Evolutionary conservation across 2,113 vertebrate species (phyloP).

Genomic region (Chitala chitala): DNA sequence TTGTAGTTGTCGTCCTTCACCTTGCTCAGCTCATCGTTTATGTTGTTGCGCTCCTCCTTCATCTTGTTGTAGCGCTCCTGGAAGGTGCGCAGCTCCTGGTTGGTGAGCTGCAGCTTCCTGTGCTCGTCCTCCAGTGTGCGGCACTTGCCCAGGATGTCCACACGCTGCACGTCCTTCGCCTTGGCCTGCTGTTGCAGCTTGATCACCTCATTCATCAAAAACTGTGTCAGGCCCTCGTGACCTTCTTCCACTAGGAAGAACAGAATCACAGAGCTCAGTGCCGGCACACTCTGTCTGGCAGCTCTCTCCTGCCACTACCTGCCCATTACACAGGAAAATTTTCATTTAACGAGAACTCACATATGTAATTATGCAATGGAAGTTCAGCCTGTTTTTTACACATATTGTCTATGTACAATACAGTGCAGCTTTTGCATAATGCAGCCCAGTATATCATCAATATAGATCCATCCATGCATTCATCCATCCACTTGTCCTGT

Average conservation of each 20-base stretch:
- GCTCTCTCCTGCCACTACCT: too few relatives aligned
- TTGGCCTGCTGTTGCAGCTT: conserved; percentile 93
- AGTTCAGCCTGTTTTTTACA: too few relatives aligned
- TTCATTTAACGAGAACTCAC: too few relatives aligned
- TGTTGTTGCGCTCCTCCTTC: conserved; percentile 88
- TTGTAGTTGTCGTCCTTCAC: conserved; percentile 98
- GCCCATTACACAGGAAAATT: too few relatives aligned
- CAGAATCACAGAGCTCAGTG: too few relatives aligned
- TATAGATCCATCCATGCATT: too few relatives aligned
- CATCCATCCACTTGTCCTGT: too few relatives aligned
- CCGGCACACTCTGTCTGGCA: too few relatives aligned
- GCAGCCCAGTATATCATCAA: too few relatives aligned
- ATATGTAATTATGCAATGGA: too few relatives aligned
- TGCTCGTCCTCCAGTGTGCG: conserved; percentile 89
- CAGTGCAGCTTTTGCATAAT: too few relatives aligned
- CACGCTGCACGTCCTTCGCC: conserved; percentile 81
- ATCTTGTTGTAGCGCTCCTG: conserved; percentile 93
- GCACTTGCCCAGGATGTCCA: conserved; percentile 77
- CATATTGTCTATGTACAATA: too few relatives aligned
- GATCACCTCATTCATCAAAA: conserved; percentile 96
- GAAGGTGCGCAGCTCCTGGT: conserved; percentile 85
- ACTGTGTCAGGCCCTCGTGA: conserved; percentile 92
- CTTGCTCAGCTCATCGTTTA: conserved; percentile 88
- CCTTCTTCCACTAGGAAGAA: conserved; percentile 88
- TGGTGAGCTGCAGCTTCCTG: conserved; percentile 79